Conservation (phyloP, 2,888 invertebrate genomes). For the Lithophane leautieri region DNA sequence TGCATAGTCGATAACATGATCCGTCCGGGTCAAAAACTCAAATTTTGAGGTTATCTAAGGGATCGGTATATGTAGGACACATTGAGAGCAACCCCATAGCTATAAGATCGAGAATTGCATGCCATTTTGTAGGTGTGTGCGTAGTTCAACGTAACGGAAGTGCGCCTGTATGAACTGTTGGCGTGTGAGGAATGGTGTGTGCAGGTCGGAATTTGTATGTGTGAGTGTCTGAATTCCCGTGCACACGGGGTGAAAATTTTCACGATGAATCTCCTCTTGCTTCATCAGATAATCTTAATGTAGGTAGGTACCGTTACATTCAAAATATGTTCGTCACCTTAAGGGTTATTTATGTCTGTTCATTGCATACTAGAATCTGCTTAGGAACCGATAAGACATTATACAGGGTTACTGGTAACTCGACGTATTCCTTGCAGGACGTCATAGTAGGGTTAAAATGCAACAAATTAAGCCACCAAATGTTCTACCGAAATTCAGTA, state of each 20-base stretch:
- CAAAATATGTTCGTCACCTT: too few relatives aligned
- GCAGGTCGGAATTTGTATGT: slow-evolving; percentile 70
- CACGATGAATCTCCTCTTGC: slow-evolving; percentile 55
- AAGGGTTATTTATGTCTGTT: background rate
- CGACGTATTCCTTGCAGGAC: too few relatives aligned
- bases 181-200: slow-evolving; percentile 62
- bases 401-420: too few relatives aligned
- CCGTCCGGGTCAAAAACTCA: slow-evolving; percentile 77
- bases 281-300: background rate
- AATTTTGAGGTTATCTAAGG: slow-evolving; percentile 88
- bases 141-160: slow-evolving; percentile 68
- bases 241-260: slow-evolving; percentile 68
- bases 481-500: too few relatives aligned
- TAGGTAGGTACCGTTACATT: background rate
- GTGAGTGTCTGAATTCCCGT: slow-evolving; percentile 75
- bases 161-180: slow-evolving; percentile 70
- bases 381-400: background rate
- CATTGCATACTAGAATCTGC: background rate
- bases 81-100: slow-evolving; percentile 76
- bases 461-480: too few relatives aligned
- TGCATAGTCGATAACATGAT: slow-evolving; percentile 69
- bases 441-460: too few relatives aligned
- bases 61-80: slow-evolving; percentile 87
- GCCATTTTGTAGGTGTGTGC: slow-evolving; percentile 75
- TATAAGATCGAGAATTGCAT: slow-evolving; percentile 82